phyloP scores from a whole-genome alignment of 2,113 vertebrate genomes.

The Mellivora capensis region DNA sequence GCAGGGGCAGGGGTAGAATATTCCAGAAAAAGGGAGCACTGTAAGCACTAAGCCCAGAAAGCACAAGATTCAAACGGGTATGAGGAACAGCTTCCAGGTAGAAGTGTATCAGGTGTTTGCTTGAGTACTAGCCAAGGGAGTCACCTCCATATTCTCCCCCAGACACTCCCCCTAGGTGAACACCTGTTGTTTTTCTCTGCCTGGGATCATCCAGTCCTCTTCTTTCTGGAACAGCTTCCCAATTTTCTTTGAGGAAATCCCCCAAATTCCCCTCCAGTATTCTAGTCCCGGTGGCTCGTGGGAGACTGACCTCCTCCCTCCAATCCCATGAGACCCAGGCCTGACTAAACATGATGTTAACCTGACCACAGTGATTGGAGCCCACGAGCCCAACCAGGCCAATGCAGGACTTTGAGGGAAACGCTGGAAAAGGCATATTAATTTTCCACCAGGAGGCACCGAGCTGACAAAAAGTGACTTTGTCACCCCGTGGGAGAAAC shows the following conservation, averaged over 20 bases:
- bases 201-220: not conserved
- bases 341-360: not conserved
- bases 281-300: not conserved
- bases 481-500: not conserved
- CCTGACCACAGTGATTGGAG: not conserved
- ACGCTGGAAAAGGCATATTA: not conserved
- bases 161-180: not conserved
- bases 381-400: not conserved
- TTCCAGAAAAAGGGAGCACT: not conserved
- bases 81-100: not conserved
- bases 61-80: not conserved
- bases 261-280: not conserved
- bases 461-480: not conserved
- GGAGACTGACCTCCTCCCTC: not conserved
- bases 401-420: not conserved
- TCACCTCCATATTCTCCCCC: not conserved
- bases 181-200: slow-evolving; percentile 38
- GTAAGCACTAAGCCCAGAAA: not conserved
- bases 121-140: not conserved
- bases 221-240: slow-evolving; percentile 11
- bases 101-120: not conserved
- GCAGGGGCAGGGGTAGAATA: accelerated
- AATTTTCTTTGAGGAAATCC: slow-evolving; percentile 45
- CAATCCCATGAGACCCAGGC: not conserved
- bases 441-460: not conserved